Percentiles rank a stretch among this genome's conserved stretches.
These are phyloP conservation scores for Volucella inflata DNA, from an alignment of 2,888 invertebrate species.

Conservation along the genomic window DNA sequence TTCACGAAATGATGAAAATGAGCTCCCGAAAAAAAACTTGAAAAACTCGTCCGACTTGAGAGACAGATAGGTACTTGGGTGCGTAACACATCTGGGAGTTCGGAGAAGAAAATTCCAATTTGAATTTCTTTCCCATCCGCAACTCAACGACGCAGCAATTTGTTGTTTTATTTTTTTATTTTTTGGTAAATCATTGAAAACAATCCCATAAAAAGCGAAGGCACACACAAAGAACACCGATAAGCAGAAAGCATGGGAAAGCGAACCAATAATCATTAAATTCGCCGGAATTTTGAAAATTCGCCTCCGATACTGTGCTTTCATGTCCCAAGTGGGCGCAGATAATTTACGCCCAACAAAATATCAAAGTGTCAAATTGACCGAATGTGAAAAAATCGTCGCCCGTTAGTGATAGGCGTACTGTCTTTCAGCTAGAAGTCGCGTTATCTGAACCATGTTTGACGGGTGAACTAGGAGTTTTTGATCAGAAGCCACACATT, in stretches of 20 bases:
- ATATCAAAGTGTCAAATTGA: not conserved
- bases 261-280: constrained; percentile 28
- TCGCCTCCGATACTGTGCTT: not conserved
- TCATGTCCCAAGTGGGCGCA: constrained; percentile 24
- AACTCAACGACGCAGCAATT: not conserved
- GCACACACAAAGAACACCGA: not conserved
- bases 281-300: constrained; percentile 14
- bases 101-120: not conserved
- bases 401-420: not conserved
- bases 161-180: constrained; percentile 32
- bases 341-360: constrained; percentile 24
- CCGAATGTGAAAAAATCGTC: constrained; percentile 18
- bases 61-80: too few species aligned
- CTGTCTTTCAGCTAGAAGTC: constrained; percentile 5
- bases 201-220: constrained; percentile 2
- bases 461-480: not conserved
- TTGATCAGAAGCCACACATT: not conserved
- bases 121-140: not conserved
- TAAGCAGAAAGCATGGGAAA: not conserved
- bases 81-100: not conserved
- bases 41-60: not conserved
- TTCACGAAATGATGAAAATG: constrained; percentile 1
- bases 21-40: not conserved
- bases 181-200: not conserved
- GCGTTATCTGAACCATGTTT: not conserved